A percentile compares a stretch with the other conserved stretches of the same genome.
Conservation (phyloP, 2,797 vertebrate genomes). For the Mus minutoides region DNA sequence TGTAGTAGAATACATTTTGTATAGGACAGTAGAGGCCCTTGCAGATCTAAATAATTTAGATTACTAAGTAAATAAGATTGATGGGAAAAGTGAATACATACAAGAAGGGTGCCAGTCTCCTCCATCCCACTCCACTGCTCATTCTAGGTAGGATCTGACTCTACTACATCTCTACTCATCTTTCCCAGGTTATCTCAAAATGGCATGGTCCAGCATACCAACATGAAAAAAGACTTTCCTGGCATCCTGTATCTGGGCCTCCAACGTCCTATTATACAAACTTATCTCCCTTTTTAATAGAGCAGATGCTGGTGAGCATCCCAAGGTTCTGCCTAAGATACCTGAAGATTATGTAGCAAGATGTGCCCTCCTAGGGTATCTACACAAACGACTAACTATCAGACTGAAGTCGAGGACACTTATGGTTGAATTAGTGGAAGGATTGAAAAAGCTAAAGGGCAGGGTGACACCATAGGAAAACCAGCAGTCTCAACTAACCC, state of each 20-base stretch:
- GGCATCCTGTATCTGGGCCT: neutral
- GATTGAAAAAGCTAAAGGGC: too few species aligned
- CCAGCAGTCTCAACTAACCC: too few species aligned
- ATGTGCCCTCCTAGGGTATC: neutral
- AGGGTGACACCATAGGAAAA: too few species aligned
- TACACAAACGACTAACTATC: neutral
- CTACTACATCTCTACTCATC: neutral
- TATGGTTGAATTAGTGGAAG: too few species aligned
- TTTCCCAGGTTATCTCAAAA: neutral
- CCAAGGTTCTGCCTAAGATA: conserved; percentile 92
- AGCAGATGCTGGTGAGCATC: conserved; percentile 93
- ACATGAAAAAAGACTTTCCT: neutral
- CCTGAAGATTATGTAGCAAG: conserved; percentile 89
- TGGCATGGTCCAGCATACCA: neutral
- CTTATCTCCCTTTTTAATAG: conserved; percentile 66
- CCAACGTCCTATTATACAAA: neutral
- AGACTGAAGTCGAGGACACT: too few species aligned
- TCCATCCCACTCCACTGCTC: conserved; percentile 61
- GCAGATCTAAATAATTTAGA: neutral
- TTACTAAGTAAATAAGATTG: neutral
- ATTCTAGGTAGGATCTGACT: conserved; percentile 83
- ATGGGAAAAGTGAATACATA: neutral
- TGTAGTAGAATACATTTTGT: neutral
- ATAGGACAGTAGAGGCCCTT: neutral
- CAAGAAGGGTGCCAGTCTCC: conserved; percentile 63